phyloP scores from a whole-genome alignment of 2,888 invertebrate species.

The Fragum sueziense region DNA sequence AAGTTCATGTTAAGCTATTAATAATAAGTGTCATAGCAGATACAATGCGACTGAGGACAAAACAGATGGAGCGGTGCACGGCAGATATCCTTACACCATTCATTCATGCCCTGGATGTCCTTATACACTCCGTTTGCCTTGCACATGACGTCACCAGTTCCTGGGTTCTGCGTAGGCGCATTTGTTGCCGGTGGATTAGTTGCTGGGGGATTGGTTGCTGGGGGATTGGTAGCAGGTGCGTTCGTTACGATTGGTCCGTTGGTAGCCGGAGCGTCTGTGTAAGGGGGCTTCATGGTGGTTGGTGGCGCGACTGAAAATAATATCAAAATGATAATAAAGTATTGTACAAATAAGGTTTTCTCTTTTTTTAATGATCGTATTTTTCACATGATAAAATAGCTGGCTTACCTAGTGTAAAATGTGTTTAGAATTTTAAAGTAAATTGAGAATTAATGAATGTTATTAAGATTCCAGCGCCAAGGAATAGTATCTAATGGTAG shows the following conservation, averaged over 20 bases:
- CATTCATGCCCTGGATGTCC: not conserved
- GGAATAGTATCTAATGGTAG: too few species aligned
- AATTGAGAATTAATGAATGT: too few species aligned
- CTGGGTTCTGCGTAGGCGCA: not conserved
- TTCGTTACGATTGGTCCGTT: not conserved
- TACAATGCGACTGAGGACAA: constrained; percentile 33
- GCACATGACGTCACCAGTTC: constrained; percentile 11
- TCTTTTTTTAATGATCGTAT: too few species aligned
- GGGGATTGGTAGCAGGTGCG: not conserved
- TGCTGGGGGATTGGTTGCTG: not conserved
- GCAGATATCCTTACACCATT: constrained; percentile 36
- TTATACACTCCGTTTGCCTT: constrained; percentile 13
- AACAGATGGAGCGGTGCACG: not conserved
- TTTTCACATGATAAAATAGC: too few species aligned
- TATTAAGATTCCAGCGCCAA: too few species aligned
- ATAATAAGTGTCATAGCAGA: too few species aligned
- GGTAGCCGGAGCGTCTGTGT: not conserved
- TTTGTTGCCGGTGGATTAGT: not conserved
- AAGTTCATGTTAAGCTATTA: too few species aligned
- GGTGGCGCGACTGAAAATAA: not conserved
- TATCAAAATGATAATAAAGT: not conserved
- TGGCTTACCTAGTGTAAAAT: too few species aligned
- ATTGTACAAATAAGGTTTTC: too few species aligned
- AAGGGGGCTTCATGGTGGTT: not conserved
- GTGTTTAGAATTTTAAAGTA: too few species aligned